phyloP scores from a whole-genome alignment of 2,113 vertebrate species.

The Amblyornis subalaris region DNA sequence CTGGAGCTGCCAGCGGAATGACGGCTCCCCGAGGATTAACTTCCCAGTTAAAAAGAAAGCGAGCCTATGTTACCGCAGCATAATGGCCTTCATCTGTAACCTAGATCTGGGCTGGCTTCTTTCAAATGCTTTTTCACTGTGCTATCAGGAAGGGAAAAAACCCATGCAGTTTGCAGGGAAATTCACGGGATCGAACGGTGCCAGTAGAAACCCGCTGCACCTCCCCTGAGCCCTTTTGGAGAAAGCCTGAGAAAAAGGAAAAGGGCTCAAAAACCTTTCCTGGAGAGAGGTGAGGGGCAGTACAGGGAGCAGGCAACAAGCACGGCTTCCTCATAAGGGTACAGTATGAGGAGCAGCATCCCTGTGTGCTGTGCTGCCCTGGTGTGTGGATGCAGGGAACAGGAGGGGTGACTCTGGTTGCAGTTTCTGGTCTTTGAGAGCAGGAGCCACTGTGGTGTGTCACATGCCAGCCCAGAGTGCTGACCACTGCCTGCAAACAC shows the following conservation, averaged over 20 bases:
- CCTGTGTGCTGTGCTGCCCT: not conserved
- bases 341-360: not conserved
- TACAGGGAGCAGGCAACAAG: not conserved
- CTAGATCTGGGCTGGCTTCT: constrained; percentile 41
- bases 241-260: not conserved
- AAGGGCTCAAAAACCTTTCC: not conserved
- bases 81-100: constrained; percentile 49
- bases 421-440: not conserved
- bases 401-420: rapidly evolving
- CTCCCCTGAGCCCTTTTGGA: not conserved
- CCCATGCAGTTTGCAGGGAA: rapidly evolving
- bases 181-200: not conserved
- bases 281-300: not conserved
- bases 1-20: not conserved
- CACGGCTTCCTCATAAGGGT: not conserved
- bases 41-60: not conserved
- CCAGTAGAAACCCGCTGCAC: not conserved
- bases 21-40: not conserved
- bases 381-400: not conserved
- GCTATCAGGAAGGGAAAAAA: not conserved
- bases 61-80: not conserved
- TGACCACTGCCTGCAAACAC: not conserved
- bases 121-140: not conserved
- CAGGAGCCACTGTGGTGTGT: not conserved
- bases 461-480: not conserved